Base-by-base conservation (phyloP, 2,888 invertebrate genomes). In the Cistogaster globosa region DNA sequence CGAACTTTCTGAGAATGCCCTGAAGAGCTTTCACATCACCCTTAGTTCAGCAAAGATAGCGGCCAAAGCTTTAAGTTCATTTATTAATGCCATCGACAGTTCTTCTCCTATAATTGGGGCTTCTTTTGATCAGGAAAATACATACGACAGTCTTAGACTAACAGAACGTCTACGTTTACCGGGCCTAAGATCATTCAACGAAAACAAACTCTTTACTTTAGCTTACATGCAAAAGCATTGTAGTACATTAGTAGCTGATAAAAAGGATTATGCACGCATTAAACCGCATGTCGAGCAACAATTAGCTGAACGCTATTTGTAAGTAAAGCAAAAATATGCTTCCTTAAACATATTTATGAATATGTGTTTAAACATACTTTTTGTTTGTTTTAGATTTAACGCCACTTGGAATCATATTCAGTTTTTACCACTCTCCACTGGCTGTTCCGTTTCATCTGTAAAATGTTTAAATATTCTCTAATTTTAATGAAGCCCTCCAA, bases 181-280 rank as follows among this genome's bases (percentile, higher is more conserved):
- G 0, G 92, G 92, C 0, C 84, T 92, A 72, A 90, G 92, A 18
- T 90, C 90, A n/a, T 90, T 88, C 45, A 91, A 91, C 57, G 91
- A 92, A 81, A 91, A 92, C 51, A 92, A 92, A 85, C 88, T 92
- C n/a, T 92, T 91, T 65, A 90, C 92, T 3, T 83, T 92, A 32
- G 89, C 91, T 38, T 91, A 91, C 78, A 90, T 92, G 91, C 92
- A 92, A 78, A 91, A 91, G 78, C 92, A 92, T 79, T 92, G 92
- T 72, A 92, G 92, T 75, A 90, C 91, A n/a, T 88, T 90, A 5
- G 90, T 92, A 77, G 90, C 92, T 68, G 90, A 90, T 63, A 71
- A 74, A 45, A 92, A 90, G 87, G 90, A 92, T 78, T 92, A 92
- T 87, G 91, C 91, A 45, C 89, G 89, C 67, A 91, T 92, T 20